A percentile compares a stretch with the other conserved stretches of the same genome.
Conservation (phyloP, 30 jellyfish, hydroid and myxozoan genomes). For the Morbakka virulenta region DNA sequence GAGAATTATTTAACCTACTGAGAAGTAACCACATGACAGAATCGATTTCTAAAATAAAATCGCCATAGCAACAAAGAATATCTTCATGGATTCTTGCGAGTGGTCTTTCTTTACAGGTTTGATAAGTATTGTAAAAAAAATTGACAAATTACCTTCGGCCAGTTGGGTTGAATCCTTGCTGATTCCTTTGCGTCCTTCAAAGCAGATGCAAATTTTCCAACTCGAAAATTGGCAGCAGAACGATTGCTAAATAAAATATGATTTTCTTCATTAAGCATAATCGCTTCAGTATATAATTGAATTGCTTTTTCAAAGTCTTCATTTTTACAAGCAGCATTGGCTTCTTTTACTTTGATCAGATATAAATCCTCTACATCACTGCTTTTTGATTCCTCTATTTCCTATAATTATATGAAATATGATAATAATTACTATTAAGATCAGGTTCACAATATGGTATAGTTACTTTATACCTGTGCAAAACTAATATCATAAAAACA, state of each 20-base stretch:
- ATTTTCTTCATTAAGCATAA: conserved; percentile 46
- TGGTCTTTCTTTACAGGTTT: background rate
- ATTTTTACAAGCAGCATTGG: conserved; percentile 82
- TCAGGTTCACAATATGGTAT: no score
- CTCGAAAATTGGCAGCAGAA: conserved; percentile 79
- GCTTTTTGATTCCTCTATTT: no score
- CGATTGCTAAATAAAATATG: conserved; percentile 64
- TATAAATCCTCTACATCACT: no score
- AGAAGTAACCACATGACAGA: background rate
- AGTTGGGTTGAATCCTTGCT: conserved; percentile 50
- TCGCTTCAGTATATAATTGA: conserved; percentile 50
- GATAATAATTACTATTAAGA: no score
- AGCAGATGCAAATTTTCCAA: conserved; percentile 48
- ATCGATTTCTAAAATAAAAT: background rate
- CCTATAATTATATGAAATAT: no score
- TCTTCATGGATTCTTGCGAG: no score
- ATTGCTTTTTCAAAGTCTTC: conserved; percentile 75
- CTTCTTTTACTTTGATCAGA: conserved; percentile 61
- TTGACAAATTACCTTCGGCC: conserved; percentile 75
- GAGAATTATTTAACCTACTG: no score
- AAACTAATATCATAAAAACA: no score
- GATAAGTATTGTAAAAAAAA: background rate
- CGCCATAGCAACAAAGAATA: no score
- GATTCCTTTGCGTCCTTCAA: conserved; percentile 60
- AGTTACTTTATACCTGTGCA: no score